Percentiles rank a stretch among this genome's conserved stretches.
These are phyloP conservation scores for Malthinus seriepunctatus DNA, from an alignment of 2,888 invertebrate species.

Conservation along the genomic window DNA sequence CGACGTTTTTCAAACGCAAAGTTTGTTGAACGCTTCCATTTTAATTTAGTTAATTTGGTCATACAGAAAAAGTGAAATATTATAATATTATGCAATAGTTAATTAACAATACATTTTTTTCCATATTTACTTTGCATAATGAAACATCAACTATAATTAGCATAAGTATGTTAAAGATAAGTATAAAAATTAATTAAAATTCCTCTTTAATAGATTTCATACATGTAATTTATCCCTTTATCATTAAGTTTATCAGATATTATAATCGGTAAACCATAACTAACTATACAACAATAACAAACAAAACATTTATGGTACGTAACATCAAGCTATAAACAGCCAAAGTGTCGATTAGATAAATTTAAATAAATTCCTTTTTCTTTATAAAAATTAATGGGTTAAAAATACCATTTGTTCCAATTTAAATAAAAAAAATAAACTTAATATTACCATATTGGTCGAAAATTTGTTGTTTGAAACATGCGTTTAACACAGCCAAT, in stretches of 20 bases:
- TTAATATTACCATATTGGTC: not conserved
- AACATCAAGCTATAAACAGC: not conserved
- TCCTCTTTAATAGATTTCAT: not conserved
- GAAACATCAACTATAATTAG: constrained; percentile 1
- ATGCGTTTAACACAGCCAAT: constrained; percentile 3
- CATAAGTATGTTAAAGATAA: not conserved
- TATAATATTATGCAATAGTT: not conserved
- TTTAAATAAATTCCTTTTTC: not conserved
- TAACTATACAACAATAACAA: constrained; percentile 2
- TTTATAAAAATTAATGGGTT: not conserved
- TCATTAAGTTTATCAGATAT: constrained; percentile 8
- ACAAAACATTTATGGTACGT: not conserved
- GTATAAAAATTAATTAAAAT: constrained; percentile 4
- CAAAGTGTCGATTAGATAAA: constrained; percentile 1
- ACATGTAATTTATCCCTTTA: not conserved
- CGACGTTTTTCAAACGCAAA: no score
- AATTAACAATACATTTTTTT: not conserved
- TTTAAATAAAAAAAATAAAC: constrained; percentile 1
- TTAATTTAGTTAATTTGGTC: no score
- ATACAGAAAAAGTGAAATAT: not conserved
- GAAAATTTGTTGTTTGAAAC: constrained; percentile 3
- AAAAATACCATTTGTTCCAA: not conserved
- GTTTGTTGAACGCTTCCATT: no score
- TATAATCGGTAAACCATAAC: constrained; percentile 14
- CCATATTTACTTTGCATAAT: not conserved